Evolutionary conservation across 2,113 vertebrate species (phyloP).

Genomic region (Cranoglanis bouderius): DNA sequence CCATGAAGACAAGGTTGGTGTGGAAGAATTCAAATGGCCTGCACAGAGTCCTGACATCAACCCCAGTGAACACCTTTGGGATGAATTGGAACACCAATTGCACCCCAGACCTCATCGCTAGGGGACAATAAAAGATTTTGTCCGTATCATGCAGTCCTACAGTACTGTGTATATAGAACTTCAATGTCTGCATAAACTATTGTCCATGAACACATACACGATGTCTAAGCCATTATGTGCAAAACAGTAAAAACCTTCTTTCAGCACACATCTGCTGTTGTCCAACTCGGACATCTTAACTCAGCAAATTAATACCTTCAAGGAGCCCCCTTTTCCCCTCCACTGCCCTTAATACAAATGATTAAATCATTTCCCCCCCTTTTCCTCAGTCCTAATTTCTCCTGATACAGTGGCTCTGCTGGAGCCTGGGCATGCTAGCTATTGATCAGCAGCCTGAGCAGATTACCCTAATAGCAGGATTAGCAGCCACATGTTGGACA

Average conservation of each 20-base stretch:
- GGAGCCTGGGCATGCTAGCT: constrained; percentile 65
- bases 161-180: neutral
- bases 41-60: too few species aligned
- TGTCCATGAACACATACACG: neutral
- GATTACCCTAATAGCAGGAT: constrained; percentile 82
- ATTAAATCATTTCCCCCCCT: constrained; percentile 68
- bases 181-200: neutral
- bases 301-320: constrained; percentile 69
- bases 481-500: constrained; percentile 76
- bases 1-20: neutral
- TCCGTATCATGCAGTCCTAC: neutral
- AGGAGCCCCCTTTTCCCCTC: constrained; percentile 63
- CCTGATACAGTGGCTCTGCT: constrained; percentile 61
- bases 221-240: neutral
- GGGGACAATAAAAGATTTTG: neutral
- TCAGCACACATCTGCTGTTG: constrained; percentile 46
- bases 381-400: constrained; percentile 68
- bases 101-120: too few species aligned
- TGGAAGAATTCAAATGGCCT: too few species aligned
- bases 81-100: too few species aligned
- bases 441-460: constrained; percentile 78
- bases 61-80: too few species aligned
- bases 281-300: constrained; percentile 55
- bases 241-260: neutral
- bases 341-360: constrained; percentile 76